These are phyloP conservation scores for Achlya flavicornis DNA, from an alignment of 2,888 invertebrate genomes.

Conservation along the genomic window DNA sequence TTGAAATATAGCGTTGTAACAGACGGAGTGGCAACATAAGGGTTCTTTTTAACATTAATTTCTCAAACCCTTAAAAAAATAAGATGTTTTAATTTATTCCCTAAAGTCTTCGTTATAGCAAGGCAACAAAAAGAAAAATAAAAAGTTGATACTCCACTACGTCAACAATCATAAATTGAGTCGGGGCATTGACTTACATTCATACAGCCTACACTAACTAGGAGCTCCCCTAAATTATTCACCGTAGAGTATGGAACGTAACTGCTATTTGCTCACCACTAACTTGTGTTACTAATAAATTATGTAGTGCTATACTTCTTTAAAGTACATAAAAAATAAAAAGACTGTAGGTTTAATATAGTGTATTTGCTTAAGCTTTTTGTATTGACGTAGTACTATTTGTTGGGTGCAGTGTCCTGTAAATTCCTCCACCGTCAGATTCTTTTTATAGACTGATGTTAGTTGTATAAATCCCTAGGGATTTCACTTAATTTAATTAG, in stretches of 20 bases:
- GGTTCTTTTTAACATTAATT: too few relatives aligned
- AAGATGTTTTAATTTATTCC: not conserved
- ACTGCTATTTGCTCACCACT: constrained; percentile 12
- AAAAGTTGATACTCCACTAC: not conserved
- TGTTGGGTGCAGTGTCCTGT: not conserved
- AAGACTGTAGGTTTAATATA: not conserved
- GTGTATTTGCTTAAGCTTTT: not conserved
- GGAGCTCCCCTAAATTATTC: constrained; percentile 6
- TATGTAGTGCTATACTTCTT: constrained; percentile 5
- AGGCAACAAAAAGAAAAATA: not conserved
- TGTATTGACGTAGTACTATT: not conserved
- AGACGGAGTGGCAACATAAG: too few relatives aligned
- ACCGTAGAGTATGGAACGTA: not conserved
- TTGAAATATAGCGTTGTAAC: too few relatives aligned
- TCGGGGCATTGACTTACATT: constrained; percentile 5
- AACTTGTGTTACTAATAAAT: constrained; percentile 13
- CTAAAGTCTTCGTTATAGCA: not conserved
- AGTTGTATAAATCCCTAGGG: not conserved
- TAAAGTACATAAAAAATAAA: not conserved
- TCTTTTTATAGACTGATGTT: not conserved
- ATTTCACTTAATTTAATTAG: too few relatives aligned
- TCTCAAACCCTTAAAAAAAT: too few relatives aligned
- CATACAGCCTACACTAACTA: constrained; percentile 4
- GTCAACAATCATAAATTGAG: constrained; percentile 4
- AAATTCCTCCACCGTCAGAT: not conserved